A percentile compares a stretch with the other conserved stretches of the same genome.
phyloP scores from a whole-genome alignment of 2,888 invertebrate species.

The Phrixothrix hirtus region DNA sequence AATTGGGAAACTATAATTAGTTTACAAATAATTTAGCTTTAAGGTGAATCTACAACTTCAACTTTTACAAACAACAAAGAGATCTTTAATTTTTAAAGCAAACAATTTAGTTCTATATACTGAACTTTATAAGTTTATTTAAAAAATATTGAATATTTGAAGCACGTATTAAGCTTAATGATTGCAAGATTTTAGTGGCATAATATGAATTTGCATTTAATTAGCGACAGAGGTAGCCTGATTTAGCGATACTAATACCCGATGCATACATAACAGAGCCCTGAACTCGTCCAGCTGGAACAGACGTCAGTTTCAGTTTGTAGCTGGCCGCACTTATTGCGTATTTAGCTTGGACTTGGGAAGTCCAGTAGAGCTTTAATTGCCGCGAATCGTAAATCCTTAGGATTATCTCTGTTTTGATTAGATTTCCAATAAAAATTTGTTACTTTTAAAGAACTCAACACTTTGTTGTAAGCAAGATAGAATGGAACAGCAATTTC shows the following conservation, averaged over 20 bases:
- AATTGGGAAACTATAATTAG: too few species aligned
- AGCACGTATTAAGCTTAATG: too few species aligned
- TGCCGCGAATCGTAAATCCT: conserved; percentile 41
- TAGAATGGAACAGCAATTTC: too few species aligned
- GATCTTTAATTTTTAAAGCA: too few species aligned
- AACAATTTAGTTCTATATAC: too few species aligned
- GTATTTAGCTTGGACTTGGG: conserved; percentile 43
- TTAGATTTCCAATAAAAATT: conserved; percentile 42
- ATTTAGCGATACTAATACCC: conserved; percentile 46
- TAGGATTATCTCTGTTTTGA: conserved; percentile 42
- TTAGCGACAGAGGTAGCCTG: conserved; percentile 42
- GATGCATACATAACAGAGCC: conserved; percentile 44
- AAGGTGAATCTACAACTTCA: too few species aligned
- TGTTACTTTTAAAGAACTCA: too few species aligned
- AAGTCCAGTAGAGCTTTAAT: conserved; percentile 45
- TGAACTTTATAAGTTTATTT: too few species aligned
- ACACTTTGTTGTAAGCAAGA: too few species aligned
- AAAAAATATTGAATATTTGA: too few species aligned
- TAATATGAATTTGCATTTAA: conserved; percentile 43
- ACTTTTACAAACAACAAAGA: too few species aligned
- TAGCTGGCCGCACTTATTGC: conserved; percentile 49
- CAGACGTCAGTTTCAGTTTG: conserved; percentile 44
- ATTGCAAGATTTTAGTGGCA: conserved; percentile 19
- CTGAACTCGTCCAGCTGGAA: conserved; percentile 32
- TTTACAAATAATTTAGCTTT: too few species aligned